These are phyloP conservation scores for Collichthys lucidus DNA, from an alignment of 2,113 vertebrate species.

Conservation along the genomic window DNA sequence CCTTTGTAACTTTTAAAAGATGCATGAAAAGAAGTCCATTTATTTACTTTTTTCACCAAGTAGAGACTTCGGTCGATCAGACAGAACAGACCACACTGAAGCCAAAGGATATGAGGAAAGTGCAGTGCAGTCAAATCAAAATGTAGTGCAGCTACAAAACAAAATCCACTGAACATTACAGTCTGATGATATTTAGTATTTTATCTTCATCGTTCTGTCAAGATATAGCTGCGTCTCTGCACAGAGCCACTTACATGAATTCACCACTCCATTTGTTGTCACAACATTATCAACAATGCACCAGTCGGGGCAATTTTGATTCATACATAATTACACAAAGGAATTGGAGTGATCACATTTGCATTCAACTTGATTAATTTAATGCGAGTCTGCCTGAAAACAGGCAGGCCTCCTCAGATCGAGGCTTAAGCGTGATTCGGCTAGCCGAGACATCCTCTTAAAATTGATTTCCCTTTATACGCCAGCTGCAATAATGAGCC, in stretches of 20 bases:
- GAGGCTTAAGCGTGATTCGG: constrained; percentile 62
- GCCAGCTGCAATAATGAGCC: constrained; percentile 72
- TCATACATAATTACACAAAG: constrained; percentile 50
- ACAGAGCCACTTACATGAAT: constrained; percentile 18
- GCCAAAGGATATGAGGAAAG: constrained; percentile 1
- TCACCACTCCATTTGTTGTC: constrained; percentile 38
- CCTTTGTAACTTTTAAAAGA: not conserved
- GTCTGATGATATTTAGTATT: not conserved
- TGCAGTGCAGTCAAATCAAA: constrained; percentile 7
- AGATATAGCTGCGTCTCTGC: constrained; percentile 13
- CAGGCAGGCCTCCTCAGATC: constrained; percentile 54
- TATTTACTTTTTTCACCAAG: not conserved
- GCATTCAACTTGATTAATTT: constrained; percentile 67
- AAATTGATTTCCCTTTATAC: constrained; percentile 76
- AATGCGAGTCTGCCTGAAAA: constrained; percentile 62
- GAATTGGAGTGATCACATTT: constrained; percentile 62
- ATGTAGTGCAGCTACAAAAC: not conserved
- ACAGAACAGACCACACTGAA: constrained; percentile 9
- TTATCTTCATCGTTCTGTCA: constrained; percentile 4
- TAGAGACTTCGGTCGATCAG: constrained; percentile 3
- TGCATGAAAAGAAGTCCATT: not conserved
- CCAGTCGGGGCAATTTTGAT: constrained; percentile 48
- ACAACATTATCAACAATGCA: constrained; percentile 42
- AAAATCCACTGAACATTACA: constrained; percentile 5
- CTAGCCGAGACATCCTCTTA: constrained; percentile 58